phyloP scores from a whole-genome alignment of 1,140 invertebrate species.

The Papilio xuthus region DNA sequence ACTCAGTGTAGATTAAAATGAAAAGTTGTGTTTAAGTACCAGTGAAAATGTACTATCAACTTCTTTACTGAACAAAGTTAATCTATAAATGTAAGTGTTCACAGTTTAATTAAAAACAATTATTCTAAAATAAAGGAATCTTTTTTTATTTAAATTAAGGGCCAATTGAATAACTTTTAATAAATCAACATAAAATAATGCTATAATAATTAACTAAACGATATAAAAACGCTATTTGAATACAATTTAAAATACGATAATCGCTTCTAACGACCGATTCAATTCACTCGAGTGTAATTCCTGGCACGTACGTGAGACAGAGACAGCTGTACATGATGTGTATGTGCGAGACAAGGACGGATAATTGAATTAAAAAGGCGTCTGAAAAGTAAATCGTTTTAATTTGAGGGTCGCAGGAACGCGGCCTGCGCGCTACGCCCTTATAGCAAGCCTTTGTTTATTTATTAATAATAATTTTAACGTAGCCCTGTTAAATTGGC shows the following conservation, averaged over 20 bases:
- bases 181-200: slow-evolving; percentile 8
- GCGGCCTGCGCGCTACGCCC: background rate
- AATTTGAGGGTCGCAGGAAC: background rate
- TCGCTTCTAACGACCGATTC: slow-evolving; percentile 11
- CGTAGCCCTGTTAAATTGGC: background rate
- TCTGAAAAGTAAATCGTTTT: background rate
- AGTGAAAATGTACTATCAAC: background rate
- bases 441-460: background rate
- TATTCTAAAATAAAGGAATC: background rate
- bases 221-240: slow-evolving; percentile 16
- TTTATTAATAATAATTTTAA: background rate
- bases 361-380: slow-evolving; percentile 7
- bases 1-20: background rate
- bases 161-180: background rate
- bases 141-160: background rate
- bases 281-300: slow-evolving; percentile 14
- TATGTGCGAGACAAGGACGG: background rate
- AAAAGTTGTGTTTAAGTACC: background rate
- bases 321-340: background rate
- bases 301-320: slow-evolving; percentile 9
- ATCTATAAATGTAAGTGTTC: background rate
- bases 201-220: background rate
- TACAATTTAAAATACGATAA: slow-evolving; percentile 23
- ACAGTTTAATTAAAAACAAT: background rate
- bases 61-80: background rate